A percentile compares a stretch with the other conserved stretches of the same genome.
phyloP scores from a whole-genome alignment of 1,140 invertebrate genomes.

The Galendromus occidentalis region DNA sequence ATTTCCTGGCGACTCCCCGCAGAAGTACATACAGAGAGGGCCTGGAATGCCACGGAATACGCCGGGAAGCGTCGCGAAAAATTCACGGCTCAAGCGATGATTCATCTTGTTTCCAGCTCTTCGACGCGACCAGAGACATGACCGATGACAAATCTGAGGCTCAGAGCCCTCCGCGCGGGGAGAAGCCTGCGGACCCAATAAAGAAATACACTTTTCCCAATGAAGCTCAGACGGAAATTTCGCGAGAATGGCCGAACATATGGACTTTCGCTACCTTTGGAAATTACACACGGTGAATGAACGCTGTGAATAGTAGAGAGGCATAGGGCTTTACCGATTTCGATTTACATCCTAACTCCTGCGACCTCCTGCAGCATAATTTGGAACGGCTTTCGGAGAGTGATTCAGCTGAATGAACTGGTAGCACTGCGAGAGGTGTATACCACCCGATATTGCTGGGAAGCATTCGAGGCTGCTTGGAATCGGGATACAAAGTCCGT shows the following conservation, averaged over 20 bases:
- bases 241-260: background rate
- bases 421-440: background rate
- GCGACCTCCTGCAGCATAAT: background rate
- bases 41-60: no score
- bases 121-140: no score
- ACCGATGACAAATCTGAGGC: no score
- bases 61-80: no score
- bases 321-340: background rate
- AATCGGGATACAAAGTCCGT: background rate
- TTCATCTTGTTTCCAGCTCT: no score
- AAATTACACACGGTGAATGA: background rate
- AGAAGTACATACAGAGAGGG: no score
- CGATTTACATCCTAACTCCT: background rate
- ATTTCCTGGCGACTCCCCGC: no score
- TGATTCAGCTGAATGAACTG: background rate
- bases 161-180: no score
- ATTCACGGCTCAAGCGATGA: no score
- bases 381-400: background rate
- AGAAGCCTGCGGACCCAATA: no score
- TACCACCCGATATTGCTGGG: background rate
- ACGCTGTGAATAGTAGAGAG: background rate
- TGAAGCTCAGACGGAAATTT: background rate
- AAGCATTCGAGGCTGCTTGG: background rate
- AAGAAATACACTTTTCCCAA: background rate
- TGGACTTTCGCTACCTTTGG: background rate